These are phyloP conservation scores for Melanogrammus aeglefinus DNA, from an alignment of 2,797 vertebrate genomes.

Conservation along the genomic window DNA sequence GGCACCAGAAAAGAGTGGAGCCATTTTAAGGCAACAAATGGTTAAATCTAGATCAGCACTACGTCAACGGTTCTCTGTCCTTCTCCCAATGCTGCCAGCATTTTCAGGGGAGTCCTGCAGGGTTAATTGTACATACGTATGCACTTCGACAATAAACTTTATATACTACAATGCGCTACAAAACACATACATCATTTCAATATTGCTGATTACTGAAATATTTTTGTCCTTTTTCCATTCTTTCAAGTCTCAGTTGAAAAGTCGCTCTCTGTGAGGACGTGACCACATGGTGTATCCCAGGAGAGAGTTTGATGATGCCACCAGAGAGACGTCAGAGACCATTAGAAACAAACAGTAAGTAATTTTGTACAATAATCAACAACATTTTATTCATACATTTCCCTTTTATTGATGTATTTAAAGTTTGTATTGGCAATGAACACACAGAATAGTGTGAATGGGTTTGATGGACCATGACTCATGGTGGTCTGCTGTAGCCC, in stretches of 20 bases:
- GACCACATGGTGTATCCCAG: too few species aligned
- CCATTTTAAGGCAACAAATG: too few species aligned
- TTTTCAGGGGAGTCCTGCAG: too few species aligned
- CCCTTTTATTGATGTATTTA: background rate
- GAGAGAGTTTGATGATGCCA: background rate
- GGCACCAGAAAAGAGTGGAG: too few species aligned
- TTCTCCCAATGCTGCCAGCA: too few species aligned
- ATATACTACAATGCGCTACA: too few species aligned
- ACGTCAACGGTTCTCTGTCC: background rate
- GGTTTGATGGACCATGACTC: background rate
- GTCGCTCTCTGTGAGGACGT: too few species aligned
- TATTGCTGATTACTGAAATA: too few species aligned
- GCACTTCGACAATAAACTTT: background rate
- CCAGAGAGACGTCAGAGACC: background rate
- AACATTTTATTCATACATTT: background rate
- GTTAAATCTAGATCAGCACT: background rate
- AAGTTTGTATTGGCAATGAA: background rate
- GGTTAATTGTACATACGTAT: background rate
- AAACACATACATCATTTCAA: too few species aligned
- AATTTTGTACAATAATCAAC: background rate
- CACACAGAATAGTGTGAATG: background rate
- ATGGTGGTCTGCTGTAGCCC: background rate
- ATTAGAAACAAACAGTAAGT: background rate
- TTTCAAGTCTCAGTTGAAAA: background rate
- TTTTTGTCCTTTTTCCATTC: background rate